Evolutionary conservation across 2,888 invertebrate genomes (phyloP).

Genomic region (Plemyria rubiginata): DNA sequence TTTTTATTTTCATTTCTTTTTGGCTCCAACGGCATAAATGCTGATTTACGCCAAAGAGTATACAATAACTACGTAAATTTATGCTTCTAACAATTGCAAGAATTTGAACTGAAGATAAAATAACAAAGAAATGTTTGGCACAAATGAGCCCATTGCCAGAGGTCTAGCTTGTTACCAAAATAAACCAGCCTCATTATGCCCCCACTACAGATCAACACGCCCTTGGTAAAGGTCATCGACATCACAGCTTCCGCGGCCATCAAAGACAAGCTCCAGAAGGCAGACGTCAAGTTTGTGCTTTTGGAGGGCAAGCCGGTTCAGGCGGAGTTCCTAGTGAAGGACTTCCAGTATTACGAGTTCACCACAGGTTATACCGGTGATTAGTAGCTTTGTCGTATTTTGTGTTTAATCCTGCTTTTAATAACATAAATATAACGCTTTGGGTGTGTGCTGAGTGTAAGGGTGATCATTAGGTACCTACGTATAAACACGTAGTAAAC

Average conservation of each 20-base stretch:
- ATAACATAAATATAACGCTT: neutral
- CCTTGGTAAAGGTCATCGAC: conserved; percentile 83
- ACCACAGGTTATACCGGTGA: conserved; percentile 82
- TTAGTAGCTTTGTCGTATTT: conserved; percentile 38
- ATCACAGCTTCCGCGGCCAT: conserved; percentile 75
- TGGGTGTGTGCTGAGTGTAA: too few species aligned
- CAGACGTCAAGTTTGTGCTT: conserved; percentile 77
- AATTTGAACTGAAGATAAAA: too few species aligned
- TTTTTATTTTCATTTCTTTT: neutral
- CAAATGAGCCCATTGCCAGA: too few species aligned
- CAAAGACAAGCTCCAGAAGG: conserved; percentile 79
- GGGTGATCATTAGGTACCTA: too few species aligned
- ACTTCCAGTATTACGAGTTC: conserved; percentile 85
- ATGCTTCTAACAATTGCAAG: too few species aligned
- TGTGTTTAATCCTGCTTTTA: conserved; percentile 33
- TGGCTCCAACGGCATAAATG: neutral
- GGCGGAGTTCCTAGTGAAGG: conserved; percentile 79
- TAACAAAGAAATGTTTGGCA: too few species aligned
- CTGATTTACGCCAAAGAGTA: too few species aligned
- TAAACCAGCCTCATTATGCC: too few species aligned
- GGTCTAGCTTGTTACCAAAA: too few species aligned
- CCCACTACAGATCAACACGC: conserved; percentile 62
- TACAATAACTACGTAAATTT: too few species aligned
- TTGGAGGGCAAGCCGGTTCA: conserved; percentile 80
- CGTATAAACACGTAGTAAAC: too few species aligned